Base-by-base conservation (phyloP, 1,140 invertebrate genomes). In the Lucilia sericata region DNA sequence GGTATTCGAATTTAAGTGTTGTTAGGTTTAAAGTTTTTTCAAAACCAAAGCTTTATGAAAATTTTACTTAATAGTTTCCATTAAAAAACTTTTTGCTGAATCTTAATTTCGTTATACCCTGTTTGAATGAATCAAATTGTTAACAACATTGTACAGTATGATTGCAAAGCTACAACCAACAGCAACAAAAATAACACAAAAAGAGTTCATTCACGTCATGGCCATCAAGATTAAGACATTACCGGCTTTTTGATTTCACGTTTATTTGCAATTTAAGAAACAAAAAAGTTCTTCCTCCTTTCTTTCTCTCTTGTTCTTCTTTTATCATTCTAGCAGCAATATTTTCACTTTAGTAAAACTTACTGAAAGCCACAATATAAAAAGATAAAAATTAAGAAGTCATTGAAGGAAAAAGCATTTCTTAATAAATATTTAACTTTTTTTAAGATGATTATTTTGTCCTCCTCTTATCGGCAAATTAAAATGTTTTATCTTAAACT, bases 161-260 rank as follows among this genome's bases (percentile, higher is more conserved):
- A 60, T 7, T 60, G 55, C n/a, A 60, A 60, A 60, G 42, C 25
- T 30, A 2, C 25, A 42, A 42, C 5, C 55, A n/a, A 25, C 65
- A 70, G 21, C 65, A 70, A 21, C 65, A 25, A 70, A 21, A 19
- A 70, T 70, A 70, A 70, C 65, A 70, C 21, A 70, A 70, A 70
- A 70, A 70, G 65, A 70, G 65, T 70, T 70, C 65, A 70, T 70
- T 70, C 65, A 70, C 65, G 65, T 70, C 65, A 70, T 70, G 65
- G 65, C 65, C 65, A 70, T 70, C 65, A 70, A 70, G 65, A 70
- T 70, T 60, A 70, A 21, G 65, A 21, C 65, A 21, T 70, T 70
- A 70, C 65, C 65, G 65, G 65, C 21, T 21, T 70, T 70, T 21
- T 25, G 2, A 21, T 21, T 70, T 21, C n/a, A 21, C 65, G 65